Evolutionary conservation across 2,797 vertebrate genomes (phyloP).

Genomic region (Mionectes olivaceus): DNA sequence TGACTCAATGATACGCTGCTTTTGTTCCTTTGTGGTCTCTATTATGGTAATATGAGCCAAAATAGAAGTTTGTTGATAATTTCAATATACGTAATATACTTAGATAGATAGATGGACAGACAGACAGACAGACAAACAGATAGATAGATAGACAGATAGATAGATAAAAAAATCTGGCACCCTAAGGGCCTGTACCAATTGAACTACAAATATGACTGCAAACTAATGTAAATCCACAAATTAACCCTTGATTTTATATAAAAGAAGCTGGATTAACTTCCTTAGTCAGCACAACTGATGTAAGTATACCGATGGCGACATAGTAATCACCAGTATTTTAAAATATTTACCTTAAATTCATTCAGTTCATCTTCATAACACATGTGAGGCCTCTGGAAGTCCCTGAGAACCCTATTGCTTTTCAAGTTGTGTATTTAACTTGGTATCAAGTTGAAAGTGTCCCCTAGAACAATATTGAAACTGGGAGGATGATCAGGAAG

Average conservation of each 20-base stretch:
- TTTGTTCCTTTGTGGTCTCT: not conserved
- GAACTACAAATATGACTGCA: not conserved
- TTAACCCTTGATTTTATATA: not conserved
- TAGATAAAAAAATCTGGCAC: not conserved
- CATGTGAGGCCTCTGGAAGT: not conserved
- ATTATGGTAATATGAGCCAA: not conserved
- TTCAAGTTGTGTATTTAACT: not conserved
- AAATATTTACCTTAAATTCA: not conserved
- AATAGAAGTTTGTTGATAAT: not conserved
- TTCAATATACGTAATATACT: not conserved
- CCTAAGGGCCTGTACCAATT: not conserved
- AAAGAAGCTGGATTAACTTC: not conserved
- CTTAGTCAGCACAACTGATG: not conserved
- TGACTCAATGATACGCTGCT: not conserved
- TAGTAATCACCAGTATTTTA: not conserved
- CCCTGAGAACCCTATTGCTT: not conserved
- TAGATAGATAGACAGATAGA: not conserved
- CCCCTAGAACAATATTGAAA: not conserved
- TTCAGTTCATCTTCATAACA: not conserved
- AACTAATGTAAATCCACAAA: not conserved
- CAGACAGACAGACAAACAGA: not conserved
- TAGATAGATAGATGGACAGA: not conserved
- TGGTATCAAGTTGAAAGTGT: not conserved
- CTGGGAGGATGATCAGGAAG: not conserved
- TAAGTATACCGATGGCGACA: not conserved